Evolutionary conservation across 37 sponge, comb jelly and placozoan species (phyloP).

Genomic region (Hexactinellida sp.): DNA sequence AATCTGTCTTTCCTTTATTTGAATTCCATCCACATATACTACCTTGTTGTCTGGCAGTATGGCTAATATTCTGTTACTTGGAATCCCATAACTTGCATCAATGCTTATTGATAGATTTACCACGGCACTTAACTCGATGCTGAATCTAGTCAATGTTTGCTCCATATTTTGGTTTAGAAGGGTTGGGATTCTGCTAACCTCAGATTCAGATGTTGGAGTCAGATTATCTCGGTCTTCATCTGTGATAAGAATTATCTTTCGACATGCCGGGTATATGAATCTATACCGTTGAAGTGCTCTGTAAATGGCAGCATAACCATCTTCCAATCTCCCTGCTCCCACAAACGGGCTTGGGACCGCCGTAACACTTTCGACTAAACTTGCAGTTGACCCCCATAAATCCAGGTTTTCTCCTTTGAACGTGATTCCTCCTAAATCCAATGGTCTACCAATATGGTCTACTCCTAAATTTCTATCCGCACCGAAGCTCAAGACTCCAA

Average conservation of each 20-base stretch:
- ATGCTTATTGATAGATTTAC: background rate
- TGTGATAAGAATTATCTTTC: background rate
- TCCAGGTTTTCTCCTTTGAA: background rate
- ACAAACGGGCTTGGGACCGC: background rate
- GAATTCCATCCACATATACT: background rate
- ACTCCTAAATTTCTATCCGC: background rate
- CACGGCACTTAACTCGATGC: background rate
- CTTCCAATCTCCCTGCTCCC: background rate
- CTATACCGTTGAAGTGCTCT: background rate
- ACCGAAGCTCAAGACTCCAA: background rate
- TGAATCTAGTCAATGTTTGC: background rate
- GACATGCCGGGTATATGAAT: background rate
- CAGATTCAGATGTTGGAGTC: background rate
- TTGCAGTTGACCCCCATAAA: background rate
- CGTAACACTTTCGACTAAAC: background rate
- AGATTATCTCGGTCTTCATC: background rate
- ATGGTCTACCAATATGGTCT: conserved; percentile 7
- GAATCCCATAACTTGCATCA: background rate
- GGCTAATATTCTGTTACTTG: background rate
- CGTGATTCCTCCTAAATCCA: conserved; percentile 10
- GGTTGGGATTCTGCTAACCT: background rate
- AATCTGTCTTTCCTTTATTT: background rate
- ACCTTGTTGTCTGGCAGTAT: background rate
- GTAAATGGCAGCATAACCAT: background rate
- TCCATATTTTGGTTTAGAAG: background rate